Percentiles rank a stretch among this genome's conserved stretches.
Evolutionary conservation across 2,113 vertebrate genomes (phyloP).

Genomic region (Oncorhynchus masou): DNA sequence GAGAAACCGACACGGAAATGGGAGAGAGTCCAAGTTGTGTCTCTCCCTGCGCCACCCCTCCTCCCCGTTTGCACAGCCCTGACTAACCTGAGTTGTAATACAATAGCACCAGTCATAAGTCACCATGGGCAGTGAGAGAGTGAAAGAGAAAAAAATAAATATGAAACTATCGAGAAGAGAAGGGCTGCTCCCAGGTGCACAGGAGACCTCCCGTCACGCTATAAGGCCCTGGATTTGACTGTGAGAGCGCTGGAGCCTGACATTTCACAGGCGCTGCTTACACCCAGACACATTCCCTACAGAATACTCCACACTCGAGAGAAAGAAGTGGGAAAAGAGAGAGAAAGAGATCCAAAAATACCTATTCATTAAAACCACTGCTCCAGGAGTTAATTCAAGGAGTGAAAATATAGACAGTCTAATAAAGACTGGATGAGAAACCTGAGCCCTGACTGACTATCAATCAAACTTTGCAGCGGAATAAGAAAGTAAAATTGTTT

Average conservation of each 20-base stretch:
- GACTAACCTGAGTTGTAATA: constrained; percentile 7
- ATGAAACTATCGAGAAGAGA: background rate
- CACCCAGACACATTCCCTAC: constrained; percentile 8
- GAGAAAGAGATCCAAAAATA: constrained; percentile 1
- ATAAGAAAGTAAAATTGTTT: background rate
- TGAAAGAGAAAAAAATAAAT: background rate
- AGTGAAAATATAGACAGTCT: background rate
- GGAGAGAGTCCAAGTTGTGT: constrained; percentile 1
- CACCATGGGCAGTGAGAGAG: constrained; percentile 3
- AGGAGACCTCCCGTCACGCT: background rate
- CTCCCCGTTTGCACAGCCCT: background rate
- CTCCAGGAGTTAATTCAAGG: background rate
- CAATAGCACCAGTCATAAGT: constrained; percentile 27
- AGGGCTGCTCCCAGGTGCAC: constrained; percentile 7
- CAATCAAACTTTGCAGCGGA: background rate
- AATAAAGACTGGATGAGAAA: background rate
- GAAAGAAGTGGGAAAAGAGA: background rate
- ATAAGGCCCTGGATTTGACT: background rate
- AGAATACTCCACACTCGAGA: background rate
- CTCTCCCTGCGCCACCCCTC: constrained; percentile 1
- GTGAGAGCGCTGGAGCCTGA: constrained; percentile 4
- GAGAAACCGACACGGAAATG: background rate
- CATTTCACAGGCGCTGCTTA: background rate
- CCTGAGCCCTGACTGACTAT: background rate
- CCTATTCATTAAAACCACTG: background rate